Conservation (phyloP, 2,888 invertebrate genomes). For the Antheraea assamensis region DNA sequence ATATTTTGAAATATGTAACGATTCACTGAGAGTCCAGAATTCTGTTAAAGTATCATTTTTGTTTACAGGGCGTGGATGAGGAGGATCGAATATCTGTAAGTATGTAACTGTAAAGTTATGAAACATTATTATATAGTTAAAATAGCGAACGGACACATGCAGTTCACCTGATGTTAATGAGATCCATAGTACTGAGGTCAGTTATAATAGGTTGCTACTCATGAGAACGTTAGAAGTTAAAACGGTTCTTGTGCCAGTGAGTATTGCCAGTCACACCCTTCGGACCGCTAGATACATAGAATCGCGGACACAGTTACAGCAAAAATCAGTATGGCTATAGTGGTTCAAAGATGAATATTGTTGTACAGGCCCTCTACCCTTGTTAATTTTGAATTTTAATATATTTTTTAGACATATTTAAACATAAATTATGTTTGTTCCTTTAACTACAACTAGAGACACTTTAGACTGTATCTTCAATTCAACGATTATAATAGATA, state of each 20-base stretch:
- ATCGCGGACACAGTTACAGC: too few species aligned
- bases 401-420: background rate
- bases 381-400: background rate
- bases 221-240: too few species aligned
- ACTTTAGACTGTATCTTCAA: background rate
- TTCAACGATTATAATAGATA: too few species aligned
- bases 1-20: slow-evolving; percentile 26
- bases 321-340: too few species aligned
- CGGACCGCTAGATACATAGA: too few species aligned
- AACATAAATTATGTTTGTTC: background rate
- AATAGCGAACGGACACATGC: too few species aligned
- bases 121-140: background rate
- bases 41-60: slow-evolving; percentile 51
- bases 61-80: slow-evolving; percentile 86
- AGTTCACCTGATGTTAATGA: too few species aligned
- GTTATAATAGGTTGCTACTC: too few species aligned
- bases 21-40: slow-evolving; percentile 30
- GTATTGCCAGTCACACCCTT: too few species aligned
- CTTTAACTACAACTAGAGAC: background rate
- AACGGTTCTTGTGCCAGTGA: too few species aligned
- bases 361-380: background rate
- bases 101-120: slow-evolving; percentile 35
- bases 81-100: slow-evolving; percentile 90
- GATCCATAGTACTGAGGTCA: too few species aligned
- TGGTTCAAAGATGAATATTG: background rate